Percentiles rank a stretch among this genome's conserved stretches.
These are phyloP conservation scores for Eupeodes latifasciatus DNA, from an alignment of 2,888 invertebrate species.

Conservation along the genomic window DNA sequence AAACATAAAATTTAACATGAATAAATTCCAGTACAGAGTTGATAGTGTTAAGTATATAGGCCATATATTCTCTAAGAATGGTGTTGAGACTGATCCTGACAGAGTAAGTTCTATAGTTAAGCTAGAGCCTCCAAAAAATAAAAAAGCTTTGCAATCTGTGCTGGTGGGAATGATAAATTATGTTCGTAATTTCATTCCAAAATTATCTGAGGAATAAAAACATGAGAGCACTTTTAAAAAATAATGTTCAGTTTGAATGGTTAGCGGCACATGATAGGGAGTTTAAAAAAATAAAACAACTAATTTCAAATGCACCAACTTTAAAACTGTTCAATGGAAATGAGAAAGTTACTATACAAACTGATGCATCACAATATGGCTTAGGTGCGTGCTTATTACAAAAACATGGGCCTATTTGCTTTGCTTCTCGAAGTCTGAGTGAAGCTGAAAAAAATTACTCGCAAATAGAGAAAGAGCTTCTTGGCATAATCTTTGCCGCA, in stretches of 20 bases:
- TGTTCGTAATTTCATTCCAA: slow-evolving; percentile 30
- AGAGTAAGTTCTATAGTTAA: slow-evolving; percentile 10
- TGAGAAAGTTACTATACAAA: slow-evolving; percentile 22
- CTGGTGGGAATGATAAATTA: slow-evolving; percentile 41
- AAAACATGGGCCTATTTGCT: slow-evolving; percentile 45
- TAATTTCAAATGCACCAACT: slow-evolving; percentile 43
- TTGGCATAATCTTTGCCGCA: too few species aligned
- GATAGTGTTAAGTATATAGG: slow-evolving; percentile 18
- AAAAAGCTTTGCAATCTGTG: slow-evolving; percentile 11
- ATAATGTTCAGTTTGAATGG: slow-evolving; percentile 32
- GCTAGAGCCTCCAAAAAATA: slow-evolving; percentile 1
- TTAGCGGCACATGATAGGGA: slow-evolving; percentile 16
- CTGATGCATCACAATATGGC: slow-evolving; percentile 49
- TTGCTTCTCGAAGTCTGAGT: slow-evolving; percentile 41
- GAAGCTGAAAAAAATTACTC: slow-evolving; percentile 28
- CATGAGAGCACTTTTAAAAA: slow-evolving; percentile 27
- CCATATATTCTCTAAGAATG: slow-evolving; percentile 28
- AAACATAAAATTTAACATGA: slow-evolving; percentile 20
- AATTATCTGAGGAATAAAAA: slow-evolving; percentile 24
- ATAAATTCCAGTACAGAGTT: slow-evolving; percentile 27
- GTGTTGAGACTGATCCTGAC: slow-evolving; percentile 13
- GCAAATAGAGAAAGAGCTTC: too few species aligned
- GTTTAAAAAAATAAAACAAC: slow-evolving; percentile 43
- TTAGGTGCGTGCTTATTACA: slow-evolving; percentile 61
- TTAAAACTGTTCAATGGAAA: slow-evolving; percentile 45